Evolutionary conservation across 1,140 invertebrate genomes (phyloP), one percentile per base, ranked within the genome.

Genomic region (Atta cephalotes): DNA sequence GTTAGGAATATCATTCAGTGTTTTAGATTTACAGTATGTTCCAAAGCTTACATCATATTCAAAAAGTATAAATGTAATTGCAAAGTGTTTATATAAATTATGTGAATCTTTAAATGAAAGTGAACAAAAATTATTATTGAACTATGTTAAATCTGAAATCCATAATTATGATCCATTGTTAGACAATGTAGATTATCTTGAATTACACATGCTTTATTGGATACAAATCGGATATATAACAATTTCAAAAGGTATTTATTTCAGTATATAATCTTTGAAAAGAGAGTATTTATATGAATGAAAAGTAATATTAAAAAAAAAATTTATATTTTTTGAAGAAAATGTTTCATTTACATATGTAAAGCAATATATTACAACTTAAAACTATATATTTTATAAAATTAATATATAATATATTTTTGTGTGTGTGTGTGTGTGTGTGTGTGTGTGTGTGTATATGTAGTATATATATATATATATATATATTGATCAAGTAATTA

Each of bases 191-290:
- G 12, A 88, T 63, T 91, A 72, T 81, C 84, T 93, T 28, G 92
- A 93, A 79, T 77, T 93, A 21, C 92, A 93, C 63, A 85, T 92
- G 12, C 80, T 93, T n/a, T 92, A 92, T 85, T 93, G 92, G 92
- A 71, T 90, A 16, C 31, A 91, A 56, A 65, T 56, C 28, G 74
- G 68, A 76, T 92, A 90, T 51, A 92, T 93, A 31, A 86, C 80
- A 53, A 88, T 92, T 70, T 53, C 65, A 12, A 35, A 18, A 74
- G 86, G 92, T 92, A 89, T 86, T 58, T 45, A 58, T 6, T 39
- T 39, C 0, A 39, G 9, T 9, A 18, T 70, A 35, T 56, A 35
- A 35, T 70, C 4, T 70, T 7, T 45, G 10, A 7, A 53, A 28
- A 65, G 16, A 63, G 18, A 4, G 2, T 35, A 60, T 39, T 60